Evolutionary conservation across 2,797 vertebrate genomes (phyloP).

Genomic region (Clarias pachynema): DNA sequence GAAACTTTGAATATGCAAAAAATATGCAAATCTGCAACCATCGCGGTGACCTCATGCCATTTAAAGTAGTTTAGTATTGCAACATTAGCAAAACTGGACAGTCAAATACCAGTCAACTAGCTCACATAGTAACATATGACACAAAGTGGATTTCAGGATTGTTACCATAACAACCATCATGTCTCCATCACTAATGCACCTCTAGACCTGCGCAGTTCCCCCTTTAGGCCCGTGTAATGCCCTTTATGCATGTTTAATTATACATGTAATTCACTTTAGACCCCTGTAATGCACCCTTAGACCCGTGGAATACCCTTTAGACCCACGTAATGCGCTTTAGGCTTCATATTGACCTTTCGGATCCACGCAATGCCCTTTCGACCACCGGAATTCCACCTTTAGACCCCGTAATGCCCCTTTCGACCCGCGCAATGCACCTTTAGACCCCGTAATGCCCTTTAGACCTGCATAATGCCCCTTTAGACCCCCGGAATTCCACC

Average conservation of each 20-base stretch:
- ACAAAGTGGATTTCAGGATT: background rate
- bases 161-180: background rate
- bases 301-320: too few species aligned
- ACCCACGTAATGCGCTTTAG: background rate
- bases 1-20: constrained; percentile 6
- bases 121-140: background rate
- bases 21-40: background rate
- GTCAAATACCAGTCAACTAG: background rate
- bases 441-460: background rate
- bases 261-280: too few species aligned
- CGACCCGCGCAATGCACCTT: background rate
- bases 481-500: background rate
- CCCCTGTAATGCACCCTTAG: too few species aligned
- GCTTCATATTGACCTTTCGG: background rate
- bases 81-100: background rate
- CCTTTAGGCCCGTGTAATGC: background rate
- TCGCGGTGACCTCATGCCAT: background rate
- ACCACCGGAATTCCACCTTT: background rate
- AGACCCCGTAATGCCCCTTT: background rate
- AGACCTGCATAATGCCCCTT: too few species aligned
- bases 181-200: background rate
- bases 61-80: background rate
- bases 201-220: too few species aligned
- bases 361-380: background rate
- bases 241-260: background rate